Conservation (phyloP, 2,113 vertebrate genomes). For the Mesembrinibis cayennensis region DNA sequence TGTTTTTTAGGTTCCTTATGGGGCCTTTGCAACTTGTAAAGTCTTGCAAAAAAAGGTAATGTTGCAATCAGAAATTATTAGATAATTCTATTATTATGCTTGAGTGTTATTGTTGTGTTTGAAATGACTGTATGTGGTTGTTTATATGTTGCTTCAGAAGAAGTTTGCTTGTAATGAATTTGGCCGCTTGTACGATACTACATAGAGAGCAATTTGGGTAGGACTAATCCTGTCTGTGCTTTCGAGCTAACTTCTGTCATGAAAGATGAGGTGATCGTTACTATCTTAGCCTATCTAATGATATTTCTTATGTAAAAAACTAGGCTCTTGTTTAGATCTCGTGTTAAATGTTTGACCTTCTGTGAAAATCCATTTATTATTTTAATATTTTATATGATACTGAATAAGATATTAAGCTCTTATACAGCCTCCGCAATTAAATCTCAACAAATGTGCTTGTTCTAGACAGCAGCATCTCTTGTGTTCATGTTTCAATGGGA, state of each 20-base stretch:
- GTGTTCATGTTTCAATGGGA: background rate
- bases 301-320: background rate
- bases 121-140: background rate
- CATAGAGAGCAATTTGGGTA: background rate
- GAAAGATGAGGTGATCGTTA: background rate
- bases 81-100: background rate
- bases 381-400: background rate
- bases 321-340: background rate
- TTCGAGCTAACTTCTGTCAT: background rate
- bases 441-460: background rate
- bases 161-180: background rate
- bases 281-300: background rate
- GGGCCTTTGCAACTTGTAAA: constrained; percentile 88
- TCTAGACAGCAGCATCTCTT: background rate
- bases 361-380: background rate
- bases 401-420: background rate
- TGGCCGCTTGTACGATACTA: background rate
- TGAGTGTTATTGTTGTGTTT: background rate
- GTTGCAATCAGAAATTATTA: background rate
- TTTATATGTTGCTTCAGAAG: background rate
- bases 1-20: constrained; percentile 83
- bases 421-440: background rate
- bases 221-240: background rate
- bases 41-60: constrained; percentile 96
- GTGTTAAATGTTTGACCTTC: background rate